Evolutionary conservation across 1,140 invertebrate species (phyloP).

Genomic region (Teleogryllus occipitalis): DNA sequence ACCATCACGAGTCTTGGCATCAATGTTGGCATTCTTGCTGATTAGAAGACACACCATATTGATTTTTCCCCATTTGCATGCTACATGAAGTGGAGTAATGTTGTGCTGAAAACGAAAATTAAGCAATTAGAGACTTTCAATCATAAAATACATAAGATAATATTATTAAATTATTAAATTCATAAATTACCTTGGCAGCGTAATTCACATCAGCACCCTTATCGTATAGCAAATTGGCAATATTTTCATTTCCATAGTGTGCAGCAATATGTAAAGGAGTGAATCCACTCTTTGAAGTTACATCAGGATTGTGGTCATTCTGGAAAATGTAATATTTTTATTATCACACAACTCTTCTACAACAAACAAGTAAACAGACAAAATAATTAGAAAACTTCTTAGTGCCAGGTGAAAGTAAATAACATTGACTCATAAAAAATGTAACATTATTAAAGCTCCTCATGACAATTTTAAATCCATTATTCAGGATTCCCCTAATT

Average conservation of each 20-base stretch:
- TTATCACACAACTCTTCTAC: too few species aligned
- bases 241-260: conserved; percentile 96
- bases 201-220: conserved; percentile 94
- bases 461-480: too few species aligned
- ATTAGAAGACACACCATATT: conserved; percentile 84
- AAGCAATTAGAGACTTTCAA: too few species aligned
- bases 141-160: too few species aligned
- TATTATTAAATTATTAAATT: too few species aligned
- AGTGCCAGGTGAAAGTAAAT: too few species aligned
- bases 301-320: conserved; percentile 92
- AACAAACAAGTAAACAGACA: too few species aligned
- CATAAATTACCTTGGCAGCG: conserved; percentile 69
- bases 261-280: conserved; percentile 97
- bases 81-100: conserved; percentile 88
- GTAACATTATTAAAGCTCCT: too few species aligned
- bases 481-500: too few species aligned
- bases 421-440: too few species aligned
- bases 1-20: conserved; percentile 89
- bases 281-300: conserved; percentile 95
- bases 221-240: conserved; percentile 82
- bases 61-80: conserved; percentile 92
- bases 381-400: too few species aligned
- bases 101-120: conserved; percentile 51
- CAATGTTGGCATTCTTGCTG: conserved; percentile 81
- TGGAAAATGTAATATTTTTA: conserved; percentile 29